Base-by-base conservation (phyloP, 2,797 vertebrate genomes). In the Cuculus canorus region DNA sequence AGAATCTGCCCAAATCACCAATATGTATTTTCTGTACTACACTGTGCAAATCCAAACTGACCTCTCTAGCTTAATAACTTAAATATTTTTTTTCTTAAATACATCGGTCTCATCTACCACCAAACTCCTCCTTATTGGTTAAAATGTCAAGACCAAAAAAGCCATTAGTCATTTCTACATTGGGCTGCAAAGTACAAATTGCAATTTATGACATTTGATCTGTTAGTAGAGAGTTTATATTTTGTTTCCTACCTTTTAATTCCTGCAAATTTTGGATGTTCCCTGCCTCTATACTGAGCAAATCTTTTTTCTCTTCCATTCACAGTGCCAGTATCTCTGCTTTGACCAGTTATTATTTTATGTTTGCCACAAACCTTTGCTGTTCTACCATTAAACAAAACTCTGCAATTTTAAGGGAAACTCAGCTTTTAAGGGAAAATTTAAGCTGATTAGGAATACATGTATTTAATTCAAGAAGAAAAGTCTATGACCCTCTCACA, bases 71-170 rank as follows among this genome's bases (percentile, higher is more conserved):
- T 61, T 76, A 57, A 82, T 43, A 61, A 13, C 28, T 71, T 78
- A 61, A 54, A 57, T 73, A 78, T 32, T 80, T 93, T 80, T 93
- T 82, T 76, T 73, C 57, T 75, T 79, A 86, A 94, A 81, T 91
- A 68, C 22, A 11, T 86, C 9, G 61, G 17, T 63, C 30, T 91
- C 50, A 60, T 65, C 37, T 68, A 77, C 37, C 33, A 64, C 7
- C 8, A 39, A 60, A 7, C 5, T 61, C 9, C 48, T 64, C 53
- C 50, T 47, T 48, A 37, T 14, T 83, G 9, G 27, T 50, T 68
- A 35, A 48, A 85, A 64, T 86, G 32, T 56, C 48, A 83, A 82
- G 73, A 92, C 15, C 7, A 2, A 56, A 70, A 79, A 95, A 76
- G 70, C 77, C 39, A 78, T 86, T 82, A 81, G 47, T 82, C 1